phyloP scores from a whole-genome alignment of 1,140 invertebrate genomes.

The Penaeus vannamei region DNA sequence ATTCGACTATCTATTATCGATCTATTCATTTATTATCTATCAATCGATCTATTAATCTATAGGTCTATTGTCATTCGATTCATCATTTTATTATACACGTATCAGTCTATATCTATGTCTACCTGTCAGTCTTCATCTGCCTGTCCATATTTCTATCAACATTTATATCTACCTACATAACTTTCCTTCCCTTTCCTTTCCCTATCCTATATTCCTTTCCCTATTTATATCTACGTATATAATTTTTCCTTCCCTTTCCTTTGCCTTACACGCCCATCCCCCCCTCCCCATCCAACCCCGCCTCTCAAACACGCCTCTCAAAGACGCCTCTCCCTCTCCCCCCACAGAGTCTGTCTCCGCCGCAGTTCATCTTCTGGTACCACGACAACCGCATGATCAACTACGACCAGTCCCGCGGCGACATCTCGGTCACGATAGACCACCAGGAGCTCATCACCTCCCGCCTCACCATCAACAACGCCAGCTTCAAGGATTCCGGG shows the following conservation, averaged over 20 bases:
- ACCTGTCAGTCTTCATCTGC: not conserved
- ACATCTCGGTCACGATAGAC: constrained; percentile 60
- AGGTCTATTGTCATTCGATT: too few species aligned
- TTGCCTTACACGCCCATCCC: not conserved
- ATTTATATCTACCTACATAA: not conserved
- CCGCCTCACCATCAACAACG: constrained; percentile 64
- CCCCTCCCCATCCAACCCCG: not conserved
- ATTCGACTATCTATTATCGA: too few species aligned
- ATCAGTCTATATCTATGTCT: constrained; percentile 33
- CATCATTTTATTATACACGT: too few species aligned
- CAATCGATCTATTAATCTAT: too few species aligned
- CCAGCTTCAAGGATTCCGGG: constrained; percentile 76
- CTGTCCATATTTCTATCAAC: not conserved
- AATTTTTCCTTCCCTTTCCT: not conserved
- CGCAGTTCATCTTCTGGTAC: constrained; percentile 70
- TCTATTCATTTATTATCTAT: too few species aligned
- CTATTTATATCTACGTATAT: not conserved
- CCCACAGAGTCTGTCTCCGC: constrained; percentile 68
- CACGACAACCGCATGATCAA: constrained; percentile 70
- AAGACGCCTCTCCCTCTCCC: constrained; percentile 11
- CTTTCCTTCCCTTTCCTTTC: not conserved
- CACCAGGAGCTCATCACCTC: constrained; percentile 71
- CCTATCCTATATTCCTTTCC: not conserved
- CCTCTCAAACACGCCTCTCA: not conserved
- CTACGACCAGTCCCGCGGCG: constrained; percentile 68